phyloP scores from a whole-genome alignment of 2,797 vertebrate genomes.

The Sciurus carolinensis region DNA sequence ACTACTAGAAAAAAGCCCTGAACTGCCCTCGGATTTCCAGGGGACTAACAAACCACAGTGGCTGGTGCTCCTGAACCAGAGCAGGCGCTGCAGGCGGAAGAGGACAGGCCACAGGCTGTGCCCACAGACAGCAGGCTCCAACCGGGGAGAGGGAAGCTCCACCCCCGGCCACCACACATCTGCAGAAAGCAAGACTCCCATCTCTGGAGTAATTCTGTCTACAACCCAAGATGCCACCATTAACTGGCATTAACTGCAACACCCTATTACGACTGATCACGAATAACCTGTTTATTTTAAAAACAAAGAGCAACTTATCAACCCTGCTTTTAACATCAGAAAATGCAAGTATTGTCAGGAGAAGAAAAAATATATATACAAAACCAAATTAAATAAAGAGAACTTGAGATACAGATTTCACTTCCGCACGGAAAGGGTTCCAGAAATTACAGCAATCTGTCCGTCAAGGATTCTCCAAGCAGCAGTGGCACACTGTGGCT shows the following conservation, averaged over 20 bases:
- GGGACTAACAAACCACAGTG: background rate
- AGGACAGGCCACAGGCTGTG: fast-evolving
- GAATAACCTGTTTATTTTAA: background rate
- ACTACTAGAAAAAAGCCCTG: background rate
- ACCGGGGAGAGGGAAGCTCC: background rate
- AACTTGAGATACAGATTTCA: fast-evolving
- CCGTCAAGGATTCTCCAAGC: fast-evolving
- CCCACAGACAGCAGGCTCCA: background rate
- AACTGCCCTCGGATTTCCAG: background rate
- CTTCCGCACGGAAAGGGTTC: fast-evolving
- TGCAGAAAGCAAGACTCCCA: background rate
- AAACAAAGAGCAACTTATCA: background rate
- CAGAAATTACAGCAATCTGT: fast-evolving
- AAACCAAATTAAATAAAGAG: too few relatives aligned
- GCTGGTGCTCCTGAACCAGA: background rate
- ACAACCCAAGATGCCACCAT: slow-evolving; percentile 76
- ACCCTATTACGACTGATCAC: background rate
- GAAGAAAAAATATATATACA: background rate
- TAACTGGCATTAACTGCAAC: slow-evolving; percentile 72
- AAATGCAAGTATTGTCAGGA: background rate
- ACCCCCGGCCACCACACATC: background rate
- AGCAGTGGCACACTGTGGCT: background rate
- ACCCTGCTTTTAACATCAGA: background rate
- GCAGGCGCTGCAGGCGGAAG: fast-evolving
- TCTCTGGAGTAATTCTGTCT: background rate